Evolutionary conservation across 2,888 invertebrate species (phyloP), one percentile per base, ranked within the genome.

Genomic region (Mongoloraphidia duomilia): DNA sequence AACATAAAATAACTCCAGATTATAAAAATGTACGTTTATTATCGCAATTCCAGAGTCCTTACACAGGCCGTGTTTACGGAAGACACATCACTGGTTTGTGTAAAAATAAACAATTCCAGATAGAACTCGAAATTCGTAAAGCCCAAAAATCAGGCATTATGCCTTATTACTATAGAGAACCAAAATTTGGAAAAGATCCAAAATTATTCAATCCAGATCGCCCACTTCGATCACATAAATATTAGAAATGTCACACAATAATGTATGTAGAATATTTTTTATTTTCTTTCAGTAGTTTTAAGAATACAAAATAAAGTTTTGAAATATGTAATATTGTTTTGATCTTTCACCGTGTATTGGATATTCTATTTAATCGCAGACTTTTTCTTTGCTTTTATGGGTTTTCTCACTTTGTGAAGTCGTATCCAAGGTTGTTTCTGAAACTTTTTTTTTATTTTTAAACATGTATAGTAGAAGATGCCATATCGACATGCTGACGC

Each of bases 41-140:
- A 6, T 91, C 93, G 0, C 96, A 97, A 65, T 98, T 98, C 67
- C 87, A 96, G 61, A 97, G 96, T 35, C 84, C 91, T 0, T 92
- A 87, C 63, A 96, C 97, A 0, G 97, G 97, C 1, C 76, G 84
- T 55, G 79, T 95, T 53, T 97, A 95, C 64, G 91, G 89, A 0
- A 77, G 84, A 48, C 89, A 96, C 60, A 88, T 97, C 40, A 98
- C 97, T 5, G 93, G 97, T 1, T 74, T 98, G 41, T 98, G 97
- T 63, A 76, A 79, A 61, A 64, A 69, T 8, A 90, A 92, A 64
- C 94, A 96, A 59, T 71, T 72, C 41, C 66, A 74, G 56, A 77
- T 95, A 0, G 82, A 86, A 62, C 63, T 60, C 6, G 87, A 89
- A 63, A 85, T 94, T 37, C 60, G 58, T 0, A 84, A 84, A 61